A percentile compares a stretch with the other conserved stretches of the same genome.
phyloP scores from a whole-genome alignment of 1,140 invertebrate genomes.

The Ceratina australensis region DNA sequence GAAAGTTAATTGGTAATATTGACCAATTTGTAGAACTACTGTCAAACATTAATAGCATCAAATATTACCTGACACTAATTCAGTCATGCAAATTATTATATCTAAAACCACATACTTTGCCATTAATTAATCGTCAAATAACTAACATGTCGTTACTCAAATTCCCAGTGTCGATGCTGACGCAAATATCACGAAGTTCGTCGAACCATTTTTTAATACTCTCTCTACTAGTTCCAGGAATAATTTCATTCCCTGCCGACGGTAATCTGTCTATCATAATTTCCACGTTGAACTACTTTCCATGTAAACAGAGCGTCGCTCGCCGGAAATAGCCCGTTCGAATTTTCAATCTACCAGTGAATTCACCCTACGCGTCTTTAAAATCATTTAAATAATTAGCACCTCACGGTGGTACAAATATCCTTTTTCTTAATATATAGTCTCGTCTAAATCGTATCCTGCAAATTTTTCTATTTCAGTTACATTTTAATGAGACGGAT shows the following conservation, averaged over 20 bases:
- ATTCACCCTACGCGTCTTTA: neutral
- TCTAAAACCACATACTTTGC: neutral
- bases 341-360: neutral
- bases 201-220: neutral
- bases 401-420: neutral
- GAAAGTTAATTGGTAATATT: too few species aligned
- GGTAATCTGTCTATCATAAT: constrained; percentile 24
- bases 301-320: constrained; percentile 4
- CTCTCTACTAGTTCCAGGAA: too few species aligned
- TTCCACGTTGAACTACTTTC: constrained; percentile 8
- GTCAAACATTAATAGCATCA: too few species aligned
- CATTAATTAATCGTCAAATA: neutral
- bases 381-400: constrained; percentile 6
- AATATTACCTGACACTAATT: too few species aligned
- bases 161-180: neutral
- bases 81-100: too few species aligned
- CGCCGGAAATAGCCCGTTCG: neutral
- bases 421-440: neutral
- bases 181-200: neutral
- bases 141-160: neutral
- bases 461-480: too few species aligned
- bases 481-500: too few species aligned
- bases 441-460: too few species aligned
- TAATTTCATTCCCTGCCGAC: constrained; percentile 6
- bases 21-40: too few species aligned